Evolutionary conservation across 2,797 vertebrate species (phyloP), one percentile per base, ranked within the genome.

Genomic region (Sebastes vulpes): DNA sequence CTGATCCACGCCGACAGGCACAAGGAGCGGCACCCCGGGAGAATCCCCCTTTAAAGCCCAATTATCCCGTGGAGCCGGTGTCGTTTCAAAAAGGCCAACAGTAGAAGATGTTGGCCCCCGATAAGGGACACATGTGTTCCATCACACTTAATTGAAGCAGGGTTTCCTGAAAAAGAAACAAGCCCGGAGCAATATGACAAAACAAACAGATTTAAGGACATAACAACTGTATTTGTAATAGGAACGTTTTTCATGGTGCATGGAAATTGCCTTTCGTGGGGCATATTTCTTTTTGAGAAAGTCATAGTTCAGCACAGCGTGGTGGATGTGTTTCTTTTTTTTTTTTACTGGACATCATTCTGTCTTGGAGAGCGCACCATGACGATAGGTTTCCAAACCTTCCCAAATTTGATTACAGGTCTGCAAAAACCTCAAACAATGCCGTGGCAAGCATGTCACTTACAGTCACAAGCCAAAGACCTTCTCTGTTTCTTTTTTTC

Each of bases 391-490:
- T 95, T 91, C 92, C 90, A 92, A 92, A 92, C 89, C 81, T 90
- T 89, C 89, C 87, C 76, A 90, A 90, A 92, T 93, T 84, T 95
- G 93, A 96, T 96, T 96, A 95, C 92, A 94, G 94, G 90, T 95
- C 92, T 94, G 83, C 89, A 90, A 92, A 95, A 96, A 92, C 95
- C 95, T 94, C 95, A 94, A 91, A 95, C 95, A 96, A 96, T 95
- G 93, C 89, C 82, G 85, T 84, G 91, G 93, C 82, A 86, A 90
- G 86, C 90, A 85, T 84, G 91, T 92, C 89, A 90, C 93, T 93
- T 90, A 87, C 77, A 52, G 90, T 90, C 92, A 85, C 78, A 80
- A 79, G 89, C 91, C 91, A 88, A 82, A 84, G 77, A 82, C 85
- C 75, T 67, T 83, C 80, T 87, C 65, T 74, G 60, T 70, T 86